These are phyloP conservation scores for Apis cerana DNA, from an alignment of 1,140 invertebrate genomes.

Conservation along the genomic window DNA sequence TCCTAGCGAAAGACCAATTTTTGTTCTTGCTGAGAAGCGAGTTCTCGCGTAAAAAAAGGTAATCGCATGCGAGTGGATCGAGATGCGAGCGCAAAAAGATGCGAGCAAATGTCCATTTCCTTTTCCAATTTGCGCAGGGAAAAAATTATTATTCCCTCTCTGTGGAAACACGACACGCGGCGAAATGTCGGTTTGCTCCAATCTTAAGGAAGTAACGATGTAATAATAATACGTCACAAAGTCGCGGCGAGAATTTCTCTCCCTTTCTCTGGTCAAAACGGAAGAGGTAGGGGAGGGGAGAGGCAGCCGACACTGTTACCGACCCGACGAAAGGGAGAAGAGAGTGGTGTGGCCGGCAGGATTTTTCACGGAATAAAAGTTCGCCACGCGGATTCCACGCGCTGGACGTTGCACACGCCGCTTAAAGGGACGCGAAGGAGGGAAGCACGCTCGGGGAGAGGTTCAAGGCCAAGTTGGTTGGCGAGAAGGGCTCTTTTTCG, in stretches of 20 bases:
- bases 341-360: neutral
- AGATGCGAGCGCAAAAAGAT: conserved; percentile 7
- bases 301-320: neutral
- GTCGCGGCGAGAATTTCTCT: conserved; percentile 18
- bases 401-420: neutral
- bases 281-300: neutral
- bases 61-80: neutral
- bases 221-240: conserved; percentile 35
- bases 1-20: neutral
- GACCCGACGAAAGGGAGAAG: neutral
- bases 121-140: neutral
- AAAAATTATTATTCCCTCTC: neutral
- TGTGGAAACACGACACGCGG: neutral
- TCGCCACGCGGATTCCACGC: neutral
- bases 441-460: neutral
- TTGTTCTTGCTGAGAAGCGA: neutral
- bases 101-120: neutral
- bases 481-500: conserved; percentile 67
- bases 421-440: neutral
- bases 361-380: conserved; percentile 31
- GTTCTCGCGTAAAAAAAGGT: neutral
- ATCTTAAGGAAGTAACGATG: conserved; percentile 18
- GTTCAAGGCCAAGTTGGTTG: conserved; percentile 67
- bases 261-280: neutral
- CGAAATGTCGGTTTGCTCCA: neutral